A percentile compares a stretch with the other conserved stretches of the same genome.
Conservation (phyloP, 2,888 invertebrate species). For the Lampropteryx suffumata region DNA sequence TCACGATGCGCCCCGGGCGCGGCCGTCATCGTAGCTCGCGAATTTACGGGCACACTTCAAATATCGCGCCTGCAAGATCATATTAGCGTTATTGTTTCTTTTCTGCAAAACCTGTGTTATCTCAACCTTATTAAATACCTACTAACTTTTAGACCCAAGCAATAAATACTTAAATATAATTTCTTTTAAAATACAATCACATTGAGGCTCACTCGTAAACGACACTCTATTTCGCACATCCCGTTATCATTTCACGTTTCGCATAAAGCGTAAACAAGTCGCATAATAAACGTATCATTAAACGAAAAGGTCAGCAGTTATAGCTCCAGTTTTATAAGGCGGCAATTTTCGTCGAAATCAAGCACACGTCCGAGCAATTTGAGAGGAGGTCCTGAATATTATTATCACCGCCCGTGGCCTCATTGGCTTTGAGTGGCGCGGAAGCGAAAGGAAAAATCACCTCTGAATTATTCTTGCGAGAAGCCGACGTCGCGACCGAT, state of each 20-base stretch:
- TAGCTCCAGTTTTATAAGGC: slow-evolving; percentile 53
- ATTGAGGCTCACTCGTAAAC: slow-evolving; percentile 12
- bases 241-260: slow-evolving; percentile 32
- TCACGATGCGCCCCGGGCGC: slow-evolving; percentile 74
- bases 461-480: slow-evolving; percentile 50
- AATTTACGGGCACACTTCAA: slow-evolving; percentile 67
- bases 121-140: background rate
- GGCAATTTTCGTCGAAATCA: slow-evolving; percentile 55
- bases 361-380: slow-evolving; percentile 65
- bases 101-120: background rate
- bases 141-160: background rate
- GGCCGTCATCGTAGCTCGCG: slow-evolving; percentile 71
- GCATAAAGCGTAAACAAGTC: slow-evolving; percentile 33
- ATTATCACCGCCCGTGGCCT: slow-evolving; percentile 52
- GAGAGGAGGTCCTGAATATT: slow-evolving; percentile 60
- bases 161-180: background rate
- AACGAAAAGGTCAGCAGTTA: slow-evolving; percentile 59
- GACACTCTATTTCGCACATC: slow-evolving; percentile 26
- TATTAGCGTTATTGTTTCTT: slow-evolving; percentile 48
- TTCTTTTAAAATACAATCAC: background rate
- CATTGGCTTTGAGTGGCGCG: slow-evolving; percentile 52
- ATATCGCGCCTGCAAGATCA: slow-evolving; percentile 56
- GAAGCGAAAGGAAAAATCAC: slow-evolving; percentile 54
- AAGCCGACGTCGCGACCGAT: slow-evolving; percentile 33
- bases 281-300: slow-evolving; percentile 44